Percentiles rank a stretch among this genome's conserved stretches.
phyloP scores from a whole-genome alignment of 2,888 invertebrate species.

The Poecilobothrus nobilitatus region DNA sequence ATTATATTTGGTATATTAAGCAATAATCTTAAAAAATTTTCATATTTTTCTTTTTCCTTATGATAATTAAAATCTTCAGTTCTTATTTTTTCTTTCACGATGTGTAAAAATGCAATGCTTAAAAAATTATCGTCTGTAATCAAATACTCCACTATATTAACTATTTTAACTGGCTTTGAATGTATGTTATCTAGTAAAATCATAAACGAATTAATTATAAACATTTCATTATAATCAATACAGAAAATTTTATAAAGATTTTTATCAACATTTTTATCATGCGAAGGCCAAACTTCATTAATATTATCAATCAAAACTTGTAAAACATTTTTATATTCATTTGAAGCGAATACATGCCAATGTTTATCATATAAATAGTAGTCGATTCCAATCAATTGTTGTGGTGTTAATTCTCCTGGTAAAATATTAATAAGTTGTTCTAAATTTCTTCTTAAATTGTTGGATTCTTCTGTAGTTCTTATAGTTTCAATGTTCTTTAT shows the following conservation, averaged over 20 bases:
- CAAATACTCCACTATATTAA: constrained; percentile 27
- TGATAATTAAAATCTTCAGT: constrained; percentile 30
- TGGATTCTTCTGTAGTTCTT: constrained; percentile 26
- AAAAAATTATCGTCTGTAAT: constrained; percentile 32
- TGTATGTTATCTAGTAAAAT: constrained; percentile 26
- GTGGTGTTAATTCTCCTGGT: constrained; percentile 51
- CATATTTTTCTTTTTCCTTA: constrained; percentile 40
- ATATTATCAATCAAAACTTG: constrained; percentile 46
- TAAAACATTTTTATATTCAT: constrained; percentile 48
- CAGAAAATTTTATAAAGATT: constrained; percentile 32
- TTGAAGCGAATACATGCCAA: constrained; percentile 42
- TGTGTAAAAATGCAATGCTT: constrained; percentile 30
- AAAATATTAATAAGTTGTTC: constrained; percentile 36
- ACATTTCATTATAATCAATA: constrained; percentile 34
- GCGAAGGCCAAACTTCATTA: constrained; percentile 51
- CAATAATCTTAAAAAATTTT: constrained; percentile 52
- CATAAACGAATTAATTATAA: constrained; percentile 31
- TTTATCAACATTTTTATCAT: constrained; percentile 19
- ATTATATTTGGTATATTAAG: constrained; percentile 61
- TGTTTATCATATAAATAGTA: constrained; percentile 25
- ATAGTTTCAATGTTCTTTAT: constrained; percentile 27
- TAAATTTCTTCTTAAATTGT: constrained; percentile 36
- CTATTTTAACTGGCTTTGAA: constrained; percentile 23
- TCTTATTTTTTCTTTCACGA: constrained; percentile 25
- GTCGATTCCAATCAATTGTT: constrained; percentile 55